Conservation (phyloP, 1,140 invertebrate genomes). For the Frieseomelitta varia region DNA sequence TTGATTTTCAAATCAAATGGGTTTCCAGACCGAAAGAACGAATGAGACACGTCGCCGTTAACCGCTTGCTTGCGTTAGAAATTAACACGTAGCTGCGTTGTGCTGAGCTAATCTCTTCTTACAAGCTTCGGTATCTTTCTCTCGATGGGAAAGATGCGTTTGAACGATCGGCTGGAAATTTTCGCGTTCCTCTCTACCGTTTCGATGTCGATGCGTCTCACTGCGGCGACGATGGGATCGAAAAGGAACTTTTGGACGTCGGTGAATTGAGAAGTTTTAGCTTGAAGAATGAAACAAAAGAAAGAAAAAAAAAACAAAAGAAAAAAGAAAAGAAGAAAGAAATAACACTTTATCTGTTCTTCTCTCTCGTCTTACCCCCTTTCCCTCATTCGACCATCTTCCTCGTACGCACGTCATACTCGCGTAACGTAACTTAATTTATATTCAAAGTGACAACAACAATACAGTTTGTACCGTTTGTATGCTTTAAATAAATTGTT, state of each 20-base stretch:
- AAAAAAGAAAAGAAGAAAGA: constrained; percentile 1
- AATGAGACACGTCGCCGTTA: constrained; percentile 25
- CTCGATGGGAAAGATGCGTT: not conserved
- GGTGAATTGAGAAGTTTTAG: constrained; percentile 1
- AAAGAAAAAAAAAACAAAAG: no score
- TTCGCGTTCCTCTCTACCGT: not conserved
- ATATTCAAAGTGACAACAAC: constrained; percentile 75
- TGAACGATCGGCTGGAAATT: not conserved
- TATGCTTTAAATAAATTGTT: constrained; percentile 82
- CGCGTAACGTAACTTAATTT: constrained; percentile 78
- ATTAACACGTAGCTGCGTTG: constrained; percentile 42
- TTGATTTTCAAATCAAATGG: not conserved
- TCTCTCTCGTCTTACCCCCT: constrained; percentile 33
- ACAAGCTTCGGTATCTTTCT: constrained; percentile 13
- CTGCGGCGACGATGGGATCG: not conserved
- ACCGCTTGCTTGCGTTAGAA: constrained; percentile 45
- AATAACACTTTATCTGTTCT: constrained; percentile 27
- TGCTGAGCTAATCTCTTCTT: constrained; percentile 26
- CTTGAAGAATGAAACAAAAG: not conserved
- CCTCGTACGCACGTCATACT: constrained; percentile 65
- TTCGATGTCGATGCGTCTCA: not conserved
- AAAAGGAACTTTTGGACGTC: constrained; percentile 38
- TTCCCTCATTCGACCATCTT: constrained; percentile 21
- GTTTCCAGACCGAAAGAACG: constrained; percentile 1
- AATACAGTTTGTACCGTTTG: constrained; percentile 81